Percentiles rank a stretch among this genome's conserved stretches.
Conservation (phyloP, 2,113 vertebrate species). For the Chaenogobius annularis region DNA sequence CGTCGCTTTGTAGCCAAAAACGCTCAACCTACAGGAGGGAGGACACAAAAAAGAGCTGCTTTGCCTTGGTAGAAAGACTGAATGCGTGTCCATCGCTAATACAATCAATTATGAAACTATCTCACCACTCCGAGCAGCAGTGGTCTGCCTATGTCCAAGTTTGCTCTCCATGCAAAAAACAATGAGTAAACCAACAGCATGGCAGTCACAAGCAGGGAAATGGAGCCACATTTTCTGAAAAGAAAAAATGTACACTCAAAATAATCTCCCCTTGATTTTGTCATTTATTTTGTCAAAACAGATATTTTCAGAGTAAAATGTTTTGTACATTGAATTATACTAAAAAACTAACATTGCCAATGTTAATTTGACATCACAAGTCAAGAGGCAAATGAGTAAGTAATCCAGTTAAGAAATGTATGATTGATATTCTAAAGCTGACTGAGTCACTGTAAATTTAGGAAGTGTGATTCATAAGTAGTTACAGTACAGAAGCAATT, state of each 20-base stretch:
- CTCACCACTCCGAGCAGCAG: conserved; percentile 94
- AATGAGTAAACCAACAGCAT: conserved; percentile 91
- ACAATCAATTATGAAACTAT: background rate
- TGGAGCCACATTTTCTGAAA: conserved; percentile 61
- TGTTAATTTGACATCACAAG: conserved; percentile 31
- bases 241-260: conserved; percentile 4
- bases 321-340: background rate
- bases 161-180: conserved; percentile 97
- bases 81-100: background rate
- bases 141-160: conserved; percentile 91
- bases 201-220: conserved; percentile 82
- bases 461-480: conserved; percentile 63
- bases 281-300: background rate
- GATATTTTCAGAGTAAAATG: background rate
- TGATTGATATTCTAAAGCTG: conserved; percentile 64
- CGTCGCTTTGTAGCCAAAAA: conserved; percentile 96
- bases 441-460: conserved; percentile 61
- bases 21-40: conserved; percentile 85
- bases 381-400: conserved; percentile 21
- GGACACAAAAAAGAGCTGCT: background rate
- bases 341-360: conserved; percentile 22
- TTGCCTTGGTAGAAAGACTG: background rate
- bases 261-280: background rate
- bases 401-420: conserved; percentile 46
- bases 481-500: conserved; percentile 56